Percentiles rank a stretch among this genome's conserved stretches.
phyloP scores from a whole-genome alignment of 2,797 vertebrate genomes.

The Oreochromis mossambicus region DNA sequence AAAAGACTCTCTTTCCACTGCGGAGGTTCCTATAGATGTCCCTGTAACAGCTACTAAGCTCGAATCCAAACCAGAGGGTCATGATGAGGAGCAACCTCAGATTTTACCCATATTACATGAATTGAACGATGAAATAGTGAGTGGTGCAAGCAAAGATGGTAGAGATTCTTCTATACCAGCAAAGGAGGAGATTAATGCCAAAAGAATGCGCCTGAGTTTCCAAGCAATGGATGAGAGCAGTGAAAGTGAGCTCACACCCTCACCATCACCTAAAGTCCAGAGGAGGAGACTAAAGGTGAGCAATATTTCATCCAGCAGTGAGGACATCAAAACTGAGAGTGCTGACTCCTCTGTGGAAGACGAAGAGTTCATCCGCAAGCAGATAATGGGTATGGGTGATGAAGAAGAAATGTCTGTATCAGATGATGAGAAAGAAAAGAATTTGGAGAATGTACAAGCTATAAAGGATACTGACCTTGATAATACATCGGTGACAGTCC shows the following conservation, averaged over 20 bases:
- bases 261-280: constrained; percentile 81
- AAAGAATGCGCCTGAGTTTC: constrained; percentile 64
- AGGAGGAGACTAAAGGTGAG: constrained; percentile 78
- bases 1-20: background rate
- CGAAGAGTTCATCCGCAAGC: constrained; percentile 90
- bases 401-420: constrained; percentile 86
- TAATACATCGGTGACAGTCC: constrained; percentile 64
- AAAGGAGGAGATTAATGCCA: constrained; percentile 40
- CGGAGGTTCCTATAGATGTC: background rate
- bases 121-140: constrained; percentile 59
- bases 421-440: constrained; percentile 83
- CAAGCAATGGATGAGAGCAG: constrained; percentile 83
- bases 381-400: constrained; percentile 91
- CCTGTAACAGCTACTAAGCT: background rate
- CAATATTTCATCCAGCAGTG: constrained; percentile 86
- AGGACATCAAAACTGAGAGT: constrained; percentile 88
- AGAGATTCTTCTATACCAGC: constrained; percentile 39
- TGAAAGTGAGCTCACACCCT: constrained; percentile 86
- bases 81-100: constrained; percentile 72
- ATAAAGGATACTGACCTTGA: constrained; percentile 68
- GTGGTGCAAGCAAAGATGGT: constrained; percentile 56
- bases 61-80: constrained; percentile 39
- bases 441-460: constrained; percentile 73
- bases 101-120: constrained; percentile 76
- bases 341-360: constrained; percentile 89